Percentiles rank a stretch among this genome's conserved stretches.
These are phyloP conservation scores for Sycophila sp. DNA, from an alignment of 1,140 invertebrate species.

Conservation along the genomic window DNA sequence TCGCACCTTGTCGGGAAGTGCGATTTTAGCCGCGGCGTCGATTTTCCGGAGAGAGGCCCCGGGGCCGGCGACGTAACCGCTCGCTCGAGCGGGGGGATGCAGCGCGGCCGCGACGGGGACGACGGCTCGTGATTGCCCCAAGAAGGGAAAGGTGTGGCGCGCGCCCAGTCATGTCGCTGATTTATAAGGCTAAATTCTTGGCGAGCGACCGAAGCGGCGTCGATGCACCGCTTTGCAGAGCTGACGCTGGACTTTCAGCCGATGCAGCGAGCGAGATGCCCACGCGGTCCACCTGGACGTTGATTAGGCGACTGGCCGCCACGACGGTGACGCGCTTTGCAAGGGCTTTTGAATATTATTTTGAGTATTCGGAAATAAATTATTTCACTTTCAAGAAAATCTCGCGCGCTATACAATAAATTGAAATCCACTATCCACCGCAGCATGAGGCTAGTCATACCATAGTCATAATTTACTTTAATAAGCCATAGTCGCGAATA, in stretches of 20 bases:
- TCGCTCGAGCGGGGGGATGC: constrained; percentile 17
- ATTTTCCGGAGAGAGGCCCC: constrained; percentile 44
- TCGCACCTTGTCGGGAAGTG: too few relatives aligned
- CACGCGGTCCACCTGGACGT: background rate
- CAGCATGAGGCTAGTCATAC: too few relatives aligned
- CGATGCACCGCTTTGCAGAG: background rate
- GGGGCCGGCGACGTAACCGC: constrained; percentile 46
- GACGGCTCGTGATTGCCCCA: constrained; percentile 64
- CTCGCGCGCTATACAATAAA: too few relatives aligned
- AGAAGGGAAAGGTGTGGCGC: constrained; percentile 68
- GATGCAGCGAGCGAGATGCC: too few relatives aligned
- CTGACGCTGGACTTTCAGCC: too few relatives aligned
- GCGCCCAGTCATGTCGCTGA: constrained; percentile 64
- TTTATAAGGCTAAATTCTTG: constrained; percentile 66
- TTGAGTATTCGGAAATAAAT: too few relatives aligned
- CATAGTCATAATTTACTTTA: too few relatives aligned
- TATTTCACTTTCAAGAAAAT: too few relatives aligned
- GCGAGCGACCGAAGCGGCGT: background rate
- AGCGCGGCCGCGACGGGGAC: constrained; percentile 50
- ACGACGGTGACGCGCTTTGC: constrained; percentile 1
- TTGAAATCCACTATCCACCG: too few relatives aligned
- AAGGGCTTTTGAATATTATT: too few relatives aligned
- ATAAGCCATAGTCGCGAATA: too few relatives aligned
- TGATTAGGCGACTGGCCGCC: background rate
- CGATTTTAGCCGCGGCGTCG: too few relatives aligned